Percentiles rank a stretch among this genome's conserved stretches.
Conservation (phyloP, 2,113 vertebrate species). For the Trichomycterus rosablanca region DNA sequence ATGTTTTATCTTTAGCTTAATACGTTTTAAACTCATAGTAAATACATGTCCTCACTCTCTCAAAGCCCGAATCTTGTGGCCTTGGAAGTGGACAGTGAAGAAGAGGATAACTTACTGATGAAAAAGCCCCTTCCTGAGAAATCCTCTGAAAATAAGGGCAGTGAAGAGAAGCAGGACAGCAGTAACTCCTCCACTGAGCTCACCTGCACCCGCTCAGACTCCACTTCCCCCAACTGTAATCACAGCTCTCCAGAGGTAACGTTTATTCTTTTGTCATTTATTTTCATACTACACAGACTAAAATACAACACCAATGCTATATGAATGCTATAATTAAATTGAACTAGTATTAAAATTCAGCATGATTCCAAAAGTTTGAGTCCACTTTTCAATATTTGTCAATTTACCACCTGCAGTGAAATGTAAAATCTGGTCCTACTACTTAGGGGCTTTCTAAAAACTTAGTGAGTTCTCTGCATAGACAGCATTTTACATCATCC, state of each 20-base stretch:
- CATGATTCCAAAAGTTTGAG: too few species aligned
- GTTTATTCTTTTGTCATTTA: background rate
- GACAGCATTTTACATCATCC: too few species aligned
- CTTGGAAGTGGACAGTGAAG: conserved; percentile 76
- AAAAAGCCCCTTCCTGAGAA: conserved; percentile 41
- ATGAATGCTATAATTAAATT: too few species aligned
- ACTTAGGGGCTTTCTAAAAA: too few species aligned
- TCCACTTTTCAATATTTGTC: too few species aligned
- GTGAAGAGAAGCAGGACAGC: conserved; percentile 60
- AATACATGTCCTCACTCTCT: background rate
- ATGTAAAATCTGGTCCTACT: too few species aligned
- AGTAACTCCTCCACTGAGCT: conserved; percentile 52
- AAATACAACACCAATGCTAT: too few species aligned
- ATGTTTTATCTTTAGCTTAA: too few species aligned
- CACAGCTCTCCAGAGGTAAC: conserved; percentile 70
- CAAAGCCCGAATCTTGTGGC: conserved; percentile 83
- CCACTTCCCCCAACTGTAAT: conserved; percentile 64
- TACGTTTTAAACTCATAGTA: too few species aligned
- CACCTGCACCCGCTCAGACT: conserved; percentile 63
- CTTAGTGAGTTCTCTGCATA: too few species aligned
- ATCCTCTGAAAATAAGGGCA: conserved; percentile 51
- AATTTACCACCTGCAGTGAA: too few species aligned
- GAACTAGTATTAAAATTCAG: too few species aligned
- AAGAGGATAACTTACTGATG: conserved; percentile 55
- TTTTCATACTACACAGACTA: background rate